phyloP scores from a whole-genome alignment of 53 echinoderm and acorn worm species.

The Arbacia lixula region DNA sequence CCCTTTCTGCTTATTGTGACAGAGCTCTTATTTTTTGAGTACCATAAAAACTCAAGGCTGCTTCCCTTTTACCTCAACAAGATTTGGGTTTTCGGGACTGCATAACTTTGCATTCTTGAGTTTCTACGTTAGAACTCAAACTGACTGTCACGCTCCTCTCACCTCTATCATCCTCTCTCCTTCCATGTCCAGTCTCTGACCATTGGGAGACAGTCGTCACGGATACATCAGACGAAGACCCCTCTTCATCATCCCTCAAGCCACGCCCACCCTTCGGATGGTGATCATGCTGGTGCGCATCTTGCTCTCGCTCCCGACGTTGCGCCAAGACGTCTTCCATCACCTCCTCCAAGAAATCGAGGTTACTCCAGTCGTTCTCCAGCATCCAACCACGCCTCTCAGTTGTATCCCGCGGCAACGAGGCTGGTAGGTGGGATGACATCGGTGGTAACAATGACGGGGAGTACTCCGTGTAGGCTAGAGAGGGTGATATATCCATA shows the following conservation, averaged over 20 bases:
- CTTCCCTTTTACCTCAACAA: too few species aligned
- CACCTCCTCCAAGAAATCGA: constrained; percentile 37
- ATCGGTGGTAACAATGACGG: background rate
- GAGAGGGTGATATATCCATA: too few species aligned
- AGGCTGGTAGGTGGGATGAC: constrained; percentile 26
- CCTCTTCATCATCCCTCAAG: background rate
- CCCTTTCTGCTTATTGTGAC: too few species aligned
- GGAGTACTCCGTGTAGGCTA: too few species aligned
- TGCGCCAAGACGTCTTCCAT: constrained; percentile 36
- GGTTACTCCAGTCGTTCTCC: constrained; percentile 15
- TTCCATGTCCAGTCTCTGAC: constrained; percentile 11
- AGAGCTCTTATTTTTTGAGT: too few species aligned
- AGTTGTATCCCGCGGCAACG: too few species aligned
- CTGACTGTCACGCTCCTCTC: too few species aligned
- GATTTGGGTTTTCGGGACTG: too few species aligned
- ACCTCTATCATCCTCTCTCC: background rate
- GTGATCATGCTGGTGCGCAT: constrained; percentile 7
- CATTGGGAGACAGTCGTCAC: constrained; percentile 41
- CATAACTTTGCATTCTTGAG: too few species aligned
- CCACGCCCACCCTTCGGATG: background rate
- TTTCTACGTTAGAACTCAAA: too few species aligned
- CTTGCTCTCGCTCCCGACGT: constrained; percentile 2
- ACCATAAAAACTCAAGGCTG: too few species aligned
- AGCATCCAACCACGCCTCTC: too few species aligned
- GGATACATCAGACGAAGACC: constrained; percentile 27